A percentile compares a stretch with the other conserved stretches of the same genome.
Evolutionary conservation across 2,888 invertebrate species (phyloP).

Genomic region (Drosophila austrosaltans): DNA sequence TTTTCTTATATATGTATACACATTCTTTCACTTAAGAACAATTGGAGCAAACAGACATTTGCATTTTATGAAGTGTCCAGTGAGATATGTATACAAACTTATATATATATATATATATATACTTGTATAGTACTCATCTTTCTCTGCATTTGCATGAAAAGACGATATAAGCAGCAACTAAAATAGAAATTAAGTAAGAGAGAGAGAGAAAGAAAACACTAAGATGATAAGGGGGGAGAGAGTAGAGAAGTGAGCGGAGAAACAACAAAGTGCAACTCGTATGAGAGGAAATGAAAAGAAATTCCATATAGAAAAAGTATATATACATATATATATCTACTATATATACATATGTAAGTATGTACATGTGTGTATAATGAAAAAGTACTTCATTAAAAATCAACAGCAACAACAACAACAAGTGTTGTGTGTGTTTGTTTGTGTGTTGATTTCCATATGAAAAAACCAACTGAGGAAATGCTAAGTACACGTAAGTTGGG

Average conservation of each 20-base stretch:
- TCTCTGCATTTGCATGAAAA: constrained; percentile 68
- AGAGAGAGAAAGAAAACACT: constrained; percentile 52
- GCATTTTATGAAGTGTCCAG: constrained; percentile 58
- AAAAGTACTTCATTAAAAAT: constrained; percentile 79
- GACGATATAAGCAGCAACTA: constrained; percentile 63
- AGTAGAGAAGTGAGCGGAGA: constrained; percentile 10
- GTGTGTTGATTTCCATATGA: constrained; percentile 77
- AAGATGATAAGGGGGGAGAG: background rate
- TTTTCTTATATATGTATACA: background rate
- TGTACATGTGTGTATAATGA: constrained; percentile 59
- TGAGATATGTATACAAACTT: constrained; percentile 5
- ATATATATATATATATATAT: background rate
- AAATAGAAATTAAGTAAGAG: constrained; percentile 77
- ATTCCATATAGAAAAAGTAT: constrained; percentile 57
- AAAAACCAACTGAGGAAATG: constrained; percentile 70
- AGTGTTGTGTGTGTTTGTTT: constrained; percentile 40
- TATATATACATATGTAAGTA: constrained; percentile 35
- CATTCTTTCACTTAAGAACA: constrained; percentile 65
- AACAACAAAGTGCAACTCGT: constrained; percentile 70
- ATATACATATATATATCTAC: constrained; percentile 26
- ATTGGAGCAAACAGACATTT: constrained; percentile 64
- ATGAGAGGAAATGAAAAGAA: constrained; percentile 74
- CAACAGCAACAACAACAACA: constrained; percentile 60
- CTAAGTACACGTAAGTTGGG: constrained; percentile 67
- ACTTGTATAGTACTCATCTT: constrained; percentile 18